A percentile compares a stretch with the other conserved stretches of the same genome.
Evolutionary conservation across 30 jellyfish, hydroid and myxozoan species (phyloP).

Genomic region (Phacellophora camtschatica): DNA sequence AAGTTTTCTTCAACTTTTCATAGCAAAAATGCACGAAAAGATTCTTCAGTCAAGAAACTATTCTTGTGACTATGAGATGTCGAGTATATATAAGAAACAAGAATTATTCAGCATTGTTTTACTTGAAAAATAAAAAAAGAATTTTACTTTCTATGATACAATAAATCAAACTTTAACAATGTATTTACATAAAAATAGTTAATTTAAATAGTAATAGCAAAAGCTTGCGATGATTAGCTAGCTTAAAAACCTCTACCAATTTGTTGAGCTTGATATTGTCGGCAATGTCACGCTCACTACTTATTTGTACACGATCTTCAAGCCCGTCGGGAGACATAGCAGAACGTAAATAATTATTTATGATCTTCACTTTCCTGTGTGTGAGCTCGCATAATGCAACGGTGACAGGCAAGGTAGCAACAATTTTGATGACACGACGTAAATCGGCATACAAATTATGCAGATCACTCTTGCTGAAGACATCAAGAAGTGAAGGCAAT

Average conservation of each 20-base stretch:
- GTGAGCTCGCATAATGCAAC: constrained; percentile 53
- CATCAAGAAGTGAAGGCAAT: constrained; percentile 43
- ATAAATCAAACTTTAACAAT: not conserved
- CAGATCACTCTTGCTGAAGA: constrained; percentile 27
- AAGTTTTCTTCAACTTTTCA: too few relatives aligned
- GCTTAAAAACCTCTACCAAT: constrained; percentile 2
- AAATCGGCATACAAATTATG: constrained; percentile 25
- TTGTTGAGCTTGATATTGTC: not conserved
- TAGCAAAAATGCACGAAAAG: too few relatives aligned
- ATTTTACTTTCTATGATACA: not conserved
- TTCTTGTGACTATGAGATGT: too few relatives aligned
- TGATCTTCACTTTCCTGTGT: constrained; percentile 47
- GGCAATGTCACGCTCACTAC: constrained; percentile 38
- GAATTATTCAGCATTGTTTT: too few relatives aligned
- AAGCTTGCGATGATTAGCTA: constrained; percentile 22
- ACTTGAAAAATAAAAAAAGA: not conserved
- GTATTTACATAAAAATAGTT: not conserved
- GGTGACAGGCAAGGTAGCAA: constrained; percentile 49
- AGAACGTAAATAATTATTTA: constrained; percentile 35
- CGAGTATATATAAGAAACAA: too few relatives aligned
- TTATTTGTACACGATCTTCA: constrained; percentile 10
- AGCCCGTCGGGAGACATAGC: constrained; percentile 45
- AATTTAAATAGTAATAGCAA: not conserved
- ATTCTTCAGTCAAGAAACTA: too few relatives aligned
- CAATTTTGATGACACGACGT: constrained; percentile 3